A percentile compares a stretch with the other conserved stretches of the same genome.
Evolutionary conservation across 2,888 invertebrate species (phyloP).

Genomic region (Acanthosoma haemorrhoidale): DNA sequence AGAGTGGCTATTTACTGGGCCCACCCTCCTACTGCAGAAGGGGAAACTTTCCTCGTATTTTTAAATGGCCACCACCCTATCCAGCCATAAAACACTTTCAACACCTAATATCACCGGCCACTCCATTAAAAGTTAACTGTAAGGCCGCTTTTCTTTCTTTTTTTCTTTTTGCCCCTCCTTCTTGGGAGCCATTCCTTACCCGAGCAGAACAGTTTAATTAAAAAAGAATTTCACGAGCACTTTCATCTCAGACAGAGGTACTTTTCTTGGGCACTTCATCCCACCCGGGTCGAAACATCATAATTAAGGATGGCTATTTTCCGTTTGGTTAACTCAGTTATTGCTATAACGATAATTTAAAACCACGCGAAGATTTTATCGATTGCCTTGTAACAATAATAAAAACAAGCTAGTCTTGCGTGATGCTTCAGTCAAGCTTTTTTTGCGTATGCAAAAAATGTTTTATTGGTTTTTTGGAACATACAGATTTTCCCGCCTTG

Average conservation of each 20-base stretch:
- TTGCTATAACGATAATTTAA: too few species aligned
- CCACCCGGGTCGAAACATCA: not conserved
- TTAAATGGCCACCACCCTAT: not conserved
- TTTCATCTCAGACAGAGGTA: conserved; percentile 15
- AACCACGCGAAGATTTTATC: too few species aligned
- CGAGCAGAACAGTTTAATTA: conserved; percentile 23
- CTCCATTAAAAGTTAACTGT: conserved; percentile 25
- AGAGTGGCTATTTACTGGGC: not conserved
- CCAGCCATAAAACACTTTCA: conserved; percentile 26
- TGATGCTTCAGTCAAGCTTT: too few species aligned
- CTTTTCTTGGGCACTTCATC: not conserved
- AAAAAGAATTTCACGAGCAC: conserved; percentile 27
- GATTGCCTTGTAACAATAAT: too few species aligned
- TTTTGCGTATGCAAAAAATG: too few species aligned
- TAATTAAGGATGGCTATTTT: not conserved
- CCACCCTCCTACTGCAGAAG: not conserved
- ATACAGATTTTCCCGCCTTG: too few species aligned
- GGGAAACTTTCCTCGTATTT: conserved; percentile 22
- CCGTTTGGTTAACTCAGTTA: not conserved
- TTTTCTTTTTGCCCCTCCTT: not conserved
- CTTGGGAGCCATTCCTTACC: not conserved
- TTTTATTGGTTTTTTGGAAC: too few species aligned
- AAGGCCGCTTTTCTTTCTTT: not conserved
- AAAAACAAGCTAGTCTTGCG: too few species aligned
- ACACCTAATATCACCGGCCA: conserved; percentile 28